Conservation (phyloP, 2,113 vertebrate genomes). For the Bettongia penicillata region DNA sequence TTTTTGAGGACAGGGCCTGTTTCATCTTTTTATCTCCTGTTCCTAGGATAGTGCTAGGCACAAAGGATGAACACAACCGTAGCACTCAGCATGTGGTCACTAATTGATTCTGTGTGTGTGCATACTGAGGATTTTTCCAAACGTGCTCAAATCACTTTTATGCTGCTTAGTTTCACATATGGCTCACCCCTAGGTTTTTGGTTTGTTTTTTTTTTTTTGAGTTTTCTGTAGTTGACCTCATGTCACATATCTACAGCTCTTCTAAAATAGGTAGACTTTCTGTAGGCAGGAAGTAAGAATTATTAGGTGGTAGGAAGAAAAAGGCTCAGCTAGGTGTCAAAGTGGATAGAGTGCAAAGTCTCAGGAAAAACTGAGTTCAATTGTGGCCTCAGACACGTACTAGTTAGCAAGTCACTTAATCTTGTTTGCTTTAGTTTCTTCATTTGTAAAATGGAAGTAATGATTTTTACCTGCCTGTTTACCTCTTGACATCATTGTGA, state of each 20-base stretch:
- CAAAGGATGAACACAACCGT: too few species aligned
- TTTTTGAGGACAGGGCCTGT: not conserved
- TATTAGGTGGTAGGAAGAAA: not conserved
- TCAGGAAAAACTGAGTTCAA: not conserved
- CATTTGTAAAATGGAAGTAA: not conserved
- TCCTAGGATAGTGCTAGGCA: not conserved
- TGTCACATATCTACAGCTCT: not conserved
- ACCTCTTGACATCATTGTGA: not conserved
- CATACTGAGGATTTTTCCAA: not conserved
- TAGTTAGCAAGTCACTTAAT: not conserved
- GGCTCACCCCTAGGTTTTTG: not conserved
- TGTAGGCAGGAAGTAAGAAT: not conserved
- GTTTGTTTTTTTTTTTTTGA: not conserved
- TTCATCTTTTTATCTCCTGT: not conserved
- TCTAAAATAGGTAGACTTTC: not conserved
- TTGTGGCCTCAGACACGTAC: not conserved
- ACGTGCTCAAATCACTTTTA: not conserved
- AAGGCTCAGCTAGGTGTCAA: too few species aligned
- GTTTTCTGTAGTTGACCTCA: not conserved
- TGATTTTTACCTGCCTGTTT: not conserved
- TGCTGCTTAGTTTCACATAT: not conserved
- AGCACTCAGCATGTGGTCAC: not conserved
- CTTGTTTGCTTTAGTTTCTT: not conserved
- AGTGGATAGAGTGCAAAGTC: not conserved
- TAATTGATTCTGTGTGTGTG: not conserved